Base-by-base conservation (phyloP, 2,888 invertebrate genomes). In the Andrena bicolor region DNA sequence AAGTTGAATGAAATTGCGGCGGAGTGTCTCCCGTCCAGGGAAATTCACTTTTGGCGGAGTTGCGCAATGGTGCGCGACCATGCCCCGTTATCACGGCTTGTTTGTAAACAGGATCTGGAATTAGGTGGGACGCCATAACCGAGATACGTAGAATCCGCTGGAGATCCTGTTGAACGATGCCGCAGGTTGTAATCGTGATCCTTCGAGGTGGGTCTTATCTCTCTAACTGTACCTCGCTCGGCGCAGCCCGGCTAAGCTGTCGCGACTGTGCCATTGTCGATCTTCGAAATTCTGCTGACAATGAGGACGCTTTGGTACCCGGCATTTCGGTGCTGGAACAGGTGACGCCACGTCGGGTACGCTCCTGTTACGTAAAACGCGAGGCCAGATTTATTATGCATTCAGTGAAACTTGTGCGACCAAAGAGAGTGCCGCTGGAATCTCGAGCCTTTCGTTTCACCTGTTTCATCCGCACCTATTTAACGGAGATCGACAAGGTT, bases 181-280 rank as follows among this genome's bases (percentile, higher is more conserved):
- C 82, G 84, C 77, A 64, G 80, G 70, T 79, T 79, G 84, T 77
- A 84, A 84, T 86, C 86, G 80, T 82, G 88, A 88, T 88, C 83
- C 88, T 86, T 81, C 83, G 86, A 77, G 88, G 76, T 76, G 86
- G 71, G 80, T 84, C 82, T 88, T 88, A 88, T 88, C 86, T 83
- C 78, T 71, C 41, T 86, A 88, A 87, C 87, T 88, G 86, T 88
- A 87, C 83, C 72, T 79, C 20, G 78, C 80, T 65, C 78, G 76
- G 68, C 23, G 64, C 58, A 32, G 64, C 56, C 26, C 63, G 49
- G 16, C 41, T 16, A 41, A 41, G 41, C 75, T 66, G 65, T 73
- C 72, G 58, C 53, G 53, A n/a, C 16, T 60, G 16, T 41, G 41
- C 20, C 70, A 60, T 63, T 56, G 65, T 78, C 65, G 64, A 74